A percentile compares a stretch with the other conserved stretches of the same genome.
phyloP scores from a whole-genome alignment of 2,888 invertebrate genomes.

The Heliconius ethilla region DNA sequence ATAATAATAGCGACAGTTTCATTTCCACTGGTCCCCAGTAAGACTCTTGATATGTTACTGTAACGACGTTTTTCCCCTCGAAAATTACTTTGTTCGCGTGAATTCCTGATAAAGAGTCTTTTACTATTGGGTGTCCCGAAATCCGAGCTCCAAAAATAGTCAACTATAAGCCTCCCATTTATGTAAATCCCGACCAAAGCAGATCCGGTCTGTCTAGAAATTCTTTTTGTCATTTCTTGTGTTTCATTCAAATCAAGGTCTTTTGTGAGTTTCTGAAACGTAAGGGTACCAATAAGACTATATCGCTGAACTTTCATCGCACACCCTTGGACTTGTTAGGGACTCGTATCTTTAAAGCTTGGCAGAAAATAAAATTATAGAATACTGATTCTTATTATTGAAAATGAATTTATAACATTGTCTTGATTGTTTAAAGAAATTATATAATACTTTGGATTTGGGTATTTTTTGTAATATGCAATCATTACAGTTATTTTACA shows the following conservation, averaged over 20 bases:
- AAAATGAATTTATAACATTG: not conserved
- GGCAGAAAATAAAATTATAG: not conserved
- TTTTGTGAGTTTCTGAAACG: constrained; percentile 11
- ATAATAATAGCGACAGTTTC: constrained; percentile 47
- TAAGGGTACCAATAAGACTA: constrained; percentile 4
- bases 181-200: constrained; percentile 36
- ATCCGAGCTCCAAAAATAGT: constrained; percentile 38
- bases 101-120: constrained; percentile 39
- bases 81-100: constrained; percentile 39
- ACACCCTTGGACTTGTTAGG: constrained; percentile 3
- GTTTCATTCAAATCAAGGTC: constrained; percentile 5
- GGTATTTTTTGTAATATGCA: too few species aligned
- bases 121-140: constrained; percentile 38
- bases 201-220: constrained; percentile 26
- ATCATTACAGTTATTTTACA: too few species aligned
- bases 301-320: constrained; percentile 6
- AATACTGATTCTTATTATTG: not conserved
- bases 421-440: not conserved
- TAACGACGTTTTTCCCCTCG: constrained; percentile 34
- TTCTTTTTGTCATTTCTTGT: constrained; percentile 13
- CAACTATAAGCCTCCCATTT: constrained; percentile 37
- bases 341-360: not conserved
- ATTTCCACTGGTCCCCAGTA: constrained; percentile 50
- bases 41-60: constrained; percentile 45
- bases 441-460: too few species aligned